Base-by-base conservation (phyloP, 1,140 invertebrate species). In the Psix sp. region DNA sequence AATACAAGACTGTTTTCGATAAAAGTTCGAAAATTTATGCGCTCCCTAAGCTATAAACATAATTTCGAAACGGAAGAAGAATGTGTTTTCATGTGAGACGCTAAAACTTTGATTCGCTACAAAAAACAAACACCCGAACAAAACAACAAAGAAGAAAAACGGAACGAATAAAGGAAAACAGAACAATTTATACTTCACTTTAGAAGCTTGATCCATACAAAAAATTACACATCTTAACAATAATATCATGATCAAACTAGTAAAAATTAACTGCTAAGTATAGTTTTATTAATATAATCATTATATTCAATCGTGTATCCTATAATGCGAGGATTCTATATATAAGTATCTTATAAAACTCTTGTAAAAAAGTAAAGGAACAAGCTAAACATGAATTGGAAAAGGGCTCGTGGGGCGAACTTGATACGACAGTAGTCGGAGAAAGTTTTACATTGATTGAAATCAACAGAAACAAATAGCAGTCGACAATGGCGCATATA, bases 381-480 rank as follows among this genome's bases (percentile, higher is more conserved):
- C 29, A 38, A 35, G 11, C 5, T 3, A n/a, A 52, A 24, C 20
- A 51, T 45, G 26, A 4, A 42, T 54, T 29, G 38, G 40, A 49
- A 24, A 56, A 42, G 16, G 10, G 33, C 13, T 4, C 7, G 48
- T 17, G 45, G 29, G 35, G 42, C 17, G 11, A 42, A 7, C 26
- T 26, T 26, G 45, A 43, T 48, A 45, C 9, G 15, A 38, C 15
- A 45, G n/a, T n/a, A n/a, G n/a, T n/a, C n/a, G n/a, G n/a, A n/a
- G 40, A 72, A 73, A 67, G 62, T 62, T 74, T 66, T 42, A 38
- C 48, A 49, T 67, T 60, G 62, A 66, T 67, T 67, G 68, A 67
- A 67, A 67, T 74, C 36, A 72, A 52, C 43, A 56, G 68, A 63
- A 72, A 72, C 68, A 72, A 72, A 66, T 73, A 66, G 33, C 18